These are phyloP conservation scores for Standfussiana lucernea DNA, from an alignment of 2,888 invertebrate genomes.

Conservation along the genomic window DNA sequence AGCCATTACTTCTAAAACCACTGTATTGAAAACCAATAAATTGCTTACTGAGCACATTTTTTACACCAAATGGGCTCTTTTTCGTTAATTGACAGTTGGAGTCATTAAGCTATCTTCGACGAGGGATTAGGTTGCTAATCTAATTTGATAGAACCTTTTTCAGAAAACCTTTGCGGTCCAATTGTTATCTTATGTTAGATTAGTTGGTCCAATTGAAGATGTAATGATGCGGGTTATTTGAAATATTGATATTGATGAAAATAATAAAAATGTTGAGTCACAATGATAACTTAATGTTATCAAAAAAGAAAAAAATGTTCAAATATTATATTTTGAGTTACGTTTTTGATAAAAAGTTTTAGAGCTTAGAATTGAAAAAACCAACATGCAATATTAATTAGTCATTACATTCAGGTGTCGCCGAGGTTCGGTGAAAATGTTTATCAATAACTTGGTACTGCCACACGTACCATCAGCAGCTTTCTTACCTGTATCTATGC, in stretches of 20 bases:
- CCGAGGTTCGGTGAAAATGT: background rate
- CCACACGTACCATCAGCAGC: background rate
- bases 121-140: slow-evolving; percentile 44
- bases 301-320: no score
- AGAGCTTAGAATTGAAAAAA: background rate
- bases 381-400: background rate
- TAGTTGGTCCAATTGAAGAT: background rate
- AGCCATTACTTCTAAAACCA: slow-evolving; percentile 33
- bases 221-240: slow-evolving; percentile 12
- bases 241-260: background rate
- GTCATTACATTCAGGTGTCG: background rate
- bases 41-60: slow-evolving; percentile 40
- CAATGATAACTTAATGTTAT: no score
- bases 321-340: background rate
- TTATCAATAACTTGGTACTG: background rate
- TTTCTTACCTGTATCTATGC: background rate
- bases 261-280: background rate
- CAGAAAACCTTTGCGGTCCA: slow-evolving; percentile 7
- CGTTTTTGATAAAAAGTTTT: background rate
- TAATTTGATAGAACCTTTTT: slow-evolving; percentile 47
- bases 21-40: slow-evolving; percentile 53
- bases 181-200: slow-evolving; percentile 6
- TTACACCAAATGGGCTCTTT: slow-evolving; percentile 40
- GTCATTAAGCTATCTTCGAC: slow-evolving; percentile 49
- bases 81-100: slow-evolving; percentile 53